Conservation (phyloP, 2,888 invertebrate genomes). For the Oscheius sp. region DNA sequence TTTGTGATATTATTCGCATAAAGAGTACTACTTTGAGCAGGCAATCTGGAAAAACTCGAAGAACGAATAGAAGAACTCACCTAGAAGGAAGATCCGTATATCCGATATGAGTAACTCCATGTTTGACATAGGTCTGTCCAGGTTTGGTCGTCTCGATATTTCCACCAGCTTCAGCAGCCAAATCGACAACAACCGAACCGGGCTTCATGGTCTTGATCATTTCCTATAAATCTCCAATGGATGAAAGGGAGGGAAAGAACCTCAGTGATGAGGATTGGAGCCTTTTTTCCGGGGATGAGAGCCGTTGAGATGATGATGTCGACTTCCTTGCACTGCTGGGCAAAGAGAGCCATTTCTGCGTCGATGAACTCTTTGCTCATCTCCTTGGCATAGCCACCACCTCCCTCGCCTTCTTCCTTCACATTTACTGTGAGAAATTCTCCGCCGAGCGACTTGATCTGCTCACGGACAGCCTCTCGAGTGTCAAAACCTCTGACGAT, state of each 20-base stretch:
- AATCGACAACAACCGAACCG: conserved; percentile 87
- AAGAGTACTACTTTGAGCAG: conserved; percentile 85
- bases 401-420: conserved; percentile 70
- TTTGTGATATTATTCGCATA: conserved; percentile 92
- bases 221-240: conserved; percentile 73
- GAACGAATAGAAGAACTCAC: conserved; percentile 15
- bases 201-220: conserved; percentile 84
- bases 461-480: conserved; percentile 82
- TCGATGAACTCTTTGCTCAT: conserved; percentile 84
- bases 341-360: conserved; percentile 85
- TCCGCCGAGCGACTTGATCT: conserved; percentile 86
- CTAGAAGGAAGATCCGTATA: conserved; percentile 83
- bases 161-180: conserved; percentile 86
- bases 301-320: conserved; percentile 89
- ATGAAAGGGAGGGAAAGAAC: conserved; percentile 71
- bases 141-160: conserved; percentile 73
- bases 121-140: conserved; percentile 78
- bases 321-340: conserved; percentile 84
- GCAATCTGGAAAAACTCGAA: conserved; percentile 76
- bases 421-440: conserved; percentile 79
- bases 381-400: conserved; percentile 84
- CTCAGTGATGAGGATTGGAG: conserved; percentile 83
- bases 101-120: conserved; percentile 85
- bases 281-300: conserved; percentile 85
- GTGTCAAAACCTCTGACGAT: conserved; percentile 88